These are phyloP conservation scores for Heliothis peltigera DNA, from an alignment of 2,888 invertebrate species.

Conservation along the genomic window DNA sequence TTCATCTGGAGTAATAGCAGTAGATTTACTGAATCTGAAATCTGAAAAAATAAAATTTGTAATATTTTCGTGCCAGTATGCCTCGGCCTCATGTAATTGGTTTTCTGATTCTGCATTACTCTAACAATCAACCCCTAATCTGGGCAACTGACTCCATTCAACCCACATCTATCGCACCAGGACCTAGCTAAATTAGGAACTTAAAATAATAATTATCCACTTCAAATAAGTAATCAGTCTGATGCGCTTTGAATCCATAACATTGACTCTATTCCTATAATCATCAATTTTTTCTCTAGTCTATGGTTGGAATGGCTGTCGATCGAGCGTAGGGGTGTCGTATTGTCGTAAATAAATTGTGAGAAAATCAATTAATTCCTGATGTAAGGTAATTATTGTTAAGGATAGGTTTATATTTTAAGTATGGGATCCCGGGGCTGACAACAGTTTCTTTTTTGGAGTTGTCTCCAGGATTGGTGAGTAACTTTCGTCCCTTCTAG, in stretches of 20 bases:
- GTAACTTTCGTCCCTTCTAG: conserved; percentile 70
- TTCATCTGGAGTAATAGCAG: too few relatives aligned
- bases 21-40: too few relatives aligned
- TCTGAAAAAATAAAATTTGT: too few relatives aligned
- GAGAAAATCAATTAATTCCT: conserved; percentile 70
- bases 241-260: background rate
- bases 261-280: background rate
- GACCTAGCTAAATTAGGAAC: too few relatives aligned
- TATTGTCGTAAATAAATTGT: conserved; percentile 76
- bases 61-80: too few relatives aligned
- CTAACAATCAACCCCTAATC: too few relatives aligned
- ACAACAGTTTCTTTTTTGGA: conserved; percentile 71
- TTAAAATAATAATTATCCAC: too few relatives aligned
- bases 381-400: conserved; percentile 70
- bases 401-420: conserved; percentile 62
- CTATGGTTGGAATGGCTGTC: conserved; percentile 80
- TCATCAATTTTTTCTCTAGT: conserved; percentile 7
- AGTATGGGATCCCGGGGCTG: conserved; percentile 82
- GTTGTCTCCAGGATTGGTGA: conserved; percentile 78
- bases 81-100: too few relatives aligned
- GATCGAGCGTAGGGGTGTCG: conserved; percentile 78
- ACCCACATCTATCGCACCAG: too few relatives aligned
- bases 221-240: background rate
- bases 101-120: too few relatives aligned
- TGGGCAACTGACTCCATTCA: too few relatives aligned